A percentile compares a stretch with the other conserved stretches of the same genome.
phyloP scores from a whole-genome alignment of 2,113 vertebrate species.

The Numida meleagris region DNA sequence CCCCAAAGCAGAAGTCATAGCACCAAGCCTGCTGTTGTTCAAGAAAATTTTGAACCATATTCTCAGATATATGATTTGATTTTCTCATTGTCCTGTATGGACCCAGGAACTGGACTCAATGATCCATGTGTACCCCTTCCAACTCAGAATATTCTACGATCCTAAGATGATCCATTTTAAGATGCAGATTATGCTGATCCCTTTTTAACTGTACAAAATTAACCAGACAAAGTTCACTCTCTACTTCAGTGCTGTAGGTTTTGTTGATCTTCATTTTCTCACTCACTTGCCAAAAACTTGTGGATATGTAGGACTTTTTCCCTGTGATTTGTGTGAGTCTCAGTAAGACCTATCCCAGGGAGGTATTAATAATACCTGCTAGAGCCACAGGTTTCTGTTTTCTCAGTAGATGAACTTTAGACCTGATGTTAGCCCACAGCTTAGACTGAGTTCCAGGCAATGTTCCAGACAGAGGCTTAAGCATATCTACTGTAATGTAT shows the following conservation, averaged over 20 bases:
- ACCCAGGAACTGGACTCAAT: no score
- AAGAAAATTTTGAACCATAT: no score
- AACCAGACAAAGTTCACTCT: background rate
- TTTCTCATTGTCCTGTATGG: no score
- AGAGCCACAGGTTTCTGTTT: background rate
- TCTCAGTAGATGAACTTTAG: background rate
- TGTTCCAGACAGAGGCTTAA: background rate
- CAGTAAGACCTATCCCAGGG: accelerated
- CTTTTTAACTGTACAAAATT: background rate
- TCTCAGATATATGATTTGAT: no score
- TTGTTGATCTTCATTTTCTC: background rate
- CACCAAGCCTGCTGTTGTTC: no score
- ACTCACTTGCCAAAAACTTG: background rate
- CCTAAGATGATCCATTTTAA: background rate
- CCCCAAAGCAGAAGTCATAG: no score
- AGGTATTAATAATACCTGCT: background rate
- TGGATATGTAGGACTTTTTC: background rate
- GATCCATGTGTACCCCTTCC: no score
- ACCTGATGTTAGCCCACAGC: background rate
- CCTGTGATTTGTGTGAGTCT: background rate
- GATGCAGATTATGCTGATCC: background rate
- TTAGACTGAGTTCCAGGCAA: background rate
- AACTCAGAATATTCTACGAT: no score
- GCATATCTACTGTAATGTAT: background rate
- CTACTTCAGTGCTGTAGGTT: background rate